These are phyloP conservation scores for Serinus canaria DNA, from an alignment of 2,113 vertebrate species.

Conservation along the genomic window DNA sequence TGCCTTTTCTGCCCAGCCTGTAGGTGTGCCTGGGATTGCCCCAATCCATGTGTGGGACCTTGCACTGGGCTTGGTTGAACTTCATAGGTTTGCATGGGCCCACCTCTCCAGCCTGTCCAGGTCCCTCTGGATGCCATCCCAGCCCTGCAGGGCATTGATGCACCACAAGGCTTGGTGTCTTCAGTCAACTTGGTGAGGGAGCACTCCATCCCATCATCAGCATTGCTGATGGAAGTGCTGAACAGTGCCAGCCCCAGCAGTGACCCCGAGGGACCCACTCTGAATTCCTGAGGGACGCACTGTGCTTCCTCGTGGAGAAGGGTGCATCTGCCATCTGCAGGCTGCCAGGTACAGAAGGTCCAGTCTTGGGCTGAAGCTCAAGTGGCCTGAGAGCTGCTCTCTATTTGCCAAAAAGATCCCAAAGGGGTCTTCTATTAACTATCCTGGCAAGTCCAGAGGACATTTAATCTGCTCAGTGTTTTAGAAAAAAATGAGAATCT, in stretches of 20 bases:
- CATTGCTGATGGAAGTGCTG: rapidly evolving
- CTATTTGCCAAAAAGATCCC: not conserved
- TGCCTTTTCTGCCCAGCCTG: not conserved
- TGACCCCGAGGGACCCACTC: not conserved
- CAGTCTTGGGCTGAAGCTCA: not conserved
- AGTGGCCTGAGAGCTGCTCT: not conserved
- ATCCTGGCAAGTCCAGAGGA: not conserved
- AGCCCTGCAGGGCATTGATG: not conserved
- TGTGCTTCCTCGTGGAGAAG: not conserved
- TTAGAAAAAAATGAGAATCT: not conserved
- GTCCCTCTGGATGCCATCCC: not conserved
- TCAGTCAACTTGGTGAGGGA: not conserved
- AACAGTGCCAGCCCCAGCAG: too few relatives aligned
- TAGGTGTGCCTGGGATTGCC: not conserved
- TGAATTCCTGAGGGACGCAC: not conserved
- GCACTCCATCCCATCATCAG: not conserved
- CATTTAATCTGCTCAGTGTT: not conserved
- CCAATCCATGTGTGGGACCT: not conserved
- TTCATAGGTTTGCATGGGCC: not conserved
- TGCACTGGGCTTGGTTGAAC: not conserved
- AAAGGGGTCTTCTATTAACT: not conserved
- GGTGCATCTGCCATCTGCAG: not conserved
- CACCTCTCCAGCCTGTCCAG: not conserved
- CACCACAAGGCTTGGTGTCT: not conserved
- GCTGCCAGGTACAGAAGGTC: not conserved